Evolutionary conservation across 2,888 invertebrate species (phyloP), one percentile per base, ranked within the genome.

Genomic region (Blera fallax): DNA sequence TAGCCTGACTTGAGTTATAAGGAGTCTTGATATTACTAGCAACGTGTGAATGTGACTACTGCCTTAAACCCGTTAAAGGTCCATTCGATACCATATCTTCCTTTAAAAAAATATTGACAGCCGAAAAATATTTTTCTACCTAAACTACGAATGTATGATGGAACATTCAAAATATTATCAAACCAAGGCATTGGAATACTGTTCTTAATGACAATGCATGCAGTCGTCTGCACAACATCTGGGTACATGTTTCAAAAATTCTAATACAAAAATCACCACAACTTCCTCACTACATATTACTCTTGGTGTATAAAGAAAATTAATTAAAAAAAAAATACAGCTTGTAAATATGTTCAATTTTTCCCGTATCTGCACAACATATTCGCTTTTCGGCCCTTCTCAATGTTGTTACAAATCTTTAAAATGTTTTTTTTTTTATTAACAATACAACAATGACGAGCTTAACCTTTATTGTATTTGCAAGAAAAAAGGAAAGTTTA

Each of bases 391-490:
- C 29, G 32, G 11, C 29, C 21, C 7, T 29, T 32, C 37, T 64
- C 11, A 64, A 64, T 32, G 18, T 64, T 27, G 43, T 62, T 27
- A 43, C 27, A 62, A 16, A 29, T 29, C 45, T 27, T 16, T 16
- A 64, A 24, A n/a, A 18, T 56, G 18, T 56, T 7, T 16, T 37
- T 7, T 16, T 27, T 10, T 60, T 45, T 24, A 6, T 34, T 34
- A 24, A 5, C 16, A 14, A 45, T 2, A 74, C 14, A 78, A 50
- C 29, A 70, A 80, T 65, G 58, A 65, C 73, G 79, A 58, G 79
- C 79, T 80, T 72, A 80, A 18, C 56, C 50, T 37, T 58, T 65
- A 73, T 64, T 48, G 27, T 65, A 45, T 70, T 69, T 43, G 69
- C 76, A 69, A 50, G 10, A 65, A 65, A 45, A 45, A 65, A 64